Percentiles rank a stretch among this genome's conserved stretches.
Evolutionary conservation across 2,888 invertebrate genomes (phyloP).

Genomic region (Furcula furcula): DNA sequence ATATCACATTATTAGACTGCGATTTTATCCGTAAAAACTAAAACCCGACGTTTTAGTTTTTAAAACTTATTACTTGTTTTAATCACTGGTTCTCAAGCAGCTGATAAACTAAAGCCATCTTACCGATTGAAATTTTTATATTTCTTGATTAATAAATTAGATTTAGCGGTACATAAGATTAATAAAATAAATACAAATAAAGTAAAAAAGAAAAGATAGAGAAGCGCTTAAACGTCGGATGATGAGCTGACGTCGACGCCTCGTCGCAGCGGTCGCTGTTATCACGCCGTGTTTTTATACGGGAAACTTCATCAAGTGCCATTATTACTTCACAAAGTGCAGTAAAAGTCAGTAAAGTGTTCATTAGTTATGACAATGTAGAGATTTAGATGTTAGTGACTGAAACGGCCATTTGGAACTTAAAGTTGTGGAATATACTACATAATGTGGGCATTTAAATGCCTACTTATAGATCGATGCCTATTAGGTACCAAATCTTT

Average conservation of each 20-base stretch:
- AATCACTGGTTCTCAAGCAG: too few relatives aligned
- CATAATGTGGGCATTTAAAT: too few relatives aligned
- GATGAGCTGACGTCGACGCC: conserved; percentile 14
- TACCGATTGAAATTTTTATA: too few relatives aligned
- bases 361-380: conserved; percentile 48
- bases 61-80: too few relatives aligned
- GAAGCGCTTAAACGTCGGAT: conserved; percentile 25
- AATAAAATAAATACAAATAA: conserved; percentile 4
- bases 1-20: too few relatives aligned
- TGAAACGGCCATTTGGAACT: conserved; percentile 27
- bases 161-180: too few relatives aligned
- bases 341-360: conserved; percentile 53
- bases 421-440: conserved; percentile 6
- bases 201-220: conserved; percentile 22
- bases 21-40: too few relatives aligned
- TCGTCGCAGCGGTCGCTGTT: conserved; percentile 22
- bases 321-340: conserved; percentile 62
- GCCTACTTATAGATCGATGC: too few relatives aligned
- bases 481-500: too few relatives aligned
- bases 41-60: too few relatives aligned
- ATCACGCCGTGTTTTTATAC: conserved; percentile 38
- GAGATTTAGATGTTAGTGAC: conserved; percentile 33
- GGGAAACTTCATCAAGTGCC: conserved; percentile 54
- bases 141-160: too few relatives aligned
- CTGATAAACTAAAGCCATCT: too few relatives aligned